Base-by-base conservation (phyloP, 2,113 vertebrate species). In the Chaetorhynchus papuensis region DNA sequence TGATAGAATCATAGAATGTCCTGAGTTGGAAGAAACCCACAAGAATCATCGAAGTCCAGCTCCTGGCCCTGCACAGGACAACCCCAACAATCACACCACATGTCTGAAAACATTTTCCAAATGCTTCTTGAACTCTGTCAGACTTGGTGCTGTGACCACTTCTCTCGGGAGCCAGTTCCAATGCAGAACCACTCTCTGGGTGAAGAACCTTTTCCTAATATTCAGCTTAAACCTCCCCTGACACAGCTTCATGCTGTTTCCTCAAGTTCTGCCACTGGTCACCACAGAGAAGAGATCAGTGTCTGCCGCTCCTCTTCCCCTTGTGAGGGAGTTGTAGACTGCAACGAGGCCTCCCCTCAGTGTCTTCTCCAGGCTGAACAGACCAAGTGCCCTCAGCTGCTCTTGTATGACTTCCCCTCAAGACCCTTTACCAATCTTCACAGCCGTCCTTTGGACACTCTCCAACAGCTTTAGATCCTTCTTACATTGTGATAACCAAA, bases 341-440 rank as follows among this genome's bases (percentile, higher is more conserved):
- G 44, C 15, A 27, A 11, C 13, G 59, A 72, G 10, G 10, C 33
- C 10, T 50, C 22, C 18, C 27, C 33, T 65, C 44, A 50, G 18
- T 23, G 2, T 57, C 19, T 63, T 47, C 9, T 87, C 8, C 37
- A 52, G 27, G 12, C 27, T 81, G 27, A 50, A 23, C 59, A 72
- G 27, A 33, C 8, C 50, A 72, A 59, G 33, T 27, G 42, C 3
- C 22, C 22, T 57, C 31, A 65, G 22, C 7, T 0, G 0, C 15
- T 71, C 18, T 64, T 37, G 23, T 19, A 28, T 1, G 2, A 10
- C 15, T 50, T 41, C 27, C 15, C 37, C 18, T 74, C 44, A 59
- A 31, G 27, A 23, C 19, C 10, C 12, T 31, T 52, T 31, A 59
- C 44, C 9, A 26, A 49, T 20, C 33, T 52, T 74, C 15, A 19